Conservation (phyloP, 2,888 invertebrate genomes). For the Heliothis peltigera region DNA sequence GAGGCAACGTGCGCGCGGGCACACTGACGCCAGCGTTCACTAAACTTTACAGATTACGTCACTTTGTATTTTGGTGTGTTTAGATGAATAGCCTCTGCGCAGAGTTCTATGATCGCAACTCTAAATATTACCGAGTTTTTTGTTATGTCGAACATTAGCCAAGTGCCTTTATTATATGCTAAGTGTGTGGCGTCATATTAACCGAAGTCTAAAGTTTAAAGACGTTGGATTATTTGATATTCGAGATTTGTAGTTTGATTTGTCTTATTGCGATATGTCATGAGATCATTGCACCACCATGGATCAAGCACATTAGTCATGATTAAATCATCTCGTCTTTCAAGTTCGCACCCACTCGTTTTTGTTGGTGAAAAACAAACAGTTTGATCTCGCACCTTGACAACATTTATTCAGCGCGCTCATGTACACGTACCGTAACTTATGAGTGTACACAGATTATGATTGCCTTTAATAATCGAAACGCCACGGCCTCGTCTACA, state of each 20-base stretch:
- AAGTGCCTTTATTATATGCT: conserved; percentile 53
- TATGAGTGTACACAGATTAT: conserved; percentile 33
- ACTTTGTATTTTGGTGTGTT: conserved; percentile 78
- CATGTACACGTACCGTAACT: conserved; percentile 50
- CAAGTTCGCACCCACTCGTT: conserved; percentile 72
- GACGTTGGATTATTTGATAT: conserved; percentile 41
- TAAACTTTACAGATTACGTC: conserved; percentile 87
- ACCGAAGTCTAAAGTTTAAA: conserved; percentile 43
- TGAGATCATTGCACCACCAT: conserved; percentile 77
- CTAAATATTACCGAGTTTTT: conserved; percentile 66
- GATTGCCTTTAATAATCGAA: conserved; percentile 51
- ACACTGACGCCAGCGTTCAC: conserved; percentile 81
- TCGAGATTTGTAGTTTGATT: conserved; percentile 9
- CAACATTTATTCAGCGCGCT: conserved; percentile 61
- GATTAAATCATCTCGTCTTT: conserved; percentile 62
- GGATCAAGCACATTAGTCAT: conserved; percentile 74
- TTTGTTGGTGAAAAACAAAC: conserved; percentile 68
- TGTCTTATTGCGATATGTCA: conserved; percentile 46
- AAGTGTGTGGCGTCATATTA: conserved; percentile 52
- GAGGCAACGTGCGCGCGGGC: conserved; percentile 73
- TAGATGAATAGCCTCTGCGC: conserved; percentile 79
- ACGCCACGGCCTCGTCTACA: conserved; percentile 44
- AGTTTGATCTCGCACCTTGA: conserved; percentile 67
- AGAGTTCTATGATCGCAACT: conserved; percentile 79
- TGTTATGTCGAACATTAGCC: conserved; percentile 52